Base-by-base conservation (phyloP, 1,140 invertebrate genomes). In the Dendrolimus kikuchii region DNA sequence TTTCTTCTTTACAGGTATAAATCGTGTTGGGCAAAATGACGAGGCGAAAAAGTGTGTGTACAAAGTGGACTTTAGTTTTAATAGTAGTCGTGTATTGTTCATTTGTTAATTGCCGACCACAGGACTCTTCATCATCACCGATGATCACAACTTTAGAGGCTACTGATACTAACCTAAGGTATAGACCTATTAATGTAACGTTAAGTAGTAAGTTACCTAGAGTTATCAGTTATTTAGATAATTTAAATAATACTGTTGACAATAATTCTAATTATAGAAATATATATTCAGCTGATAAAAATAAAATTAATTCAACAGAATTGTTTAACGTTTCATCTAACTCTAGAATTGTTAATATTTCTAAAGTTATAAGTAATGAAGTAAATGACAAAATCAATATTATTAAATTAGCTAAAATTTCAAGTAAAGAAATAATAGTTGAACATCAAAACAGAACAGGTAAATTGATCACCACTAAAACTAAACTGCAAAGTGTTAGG, bases 61-160 rank as follows among this genome's bases (percentile, higher is more conserved):
- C 64, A 64, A 78, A 75, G 61, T 81, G 81, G 81, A 86, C 81
- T 68, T 62, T 86, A 81, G 77, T 78, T 70, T 76, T 86, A 78
- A 64, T 81, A 61, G 61, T 81, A 73, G 57, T 75, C 70, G 37
- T 82, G 59, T 67, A 74, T 65, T 69, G 67, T 74, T 61, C 69
- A 52, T 71, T 55, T 52, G 80, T 81, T 51, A 59, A 58, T 63
- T 71, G 75, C 42, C 77, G 79, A 61, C 78, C 81, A 44, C 80
- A 86, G 64, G 73, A 77, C 42, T 23, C 47, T n/a, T 5, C 49
- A 23, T 38, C 66, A 6, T 42, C 44, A 51, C 55, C 41, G 59
- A 51, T 50, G 38, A 38, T 52, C 38, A 41, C 54, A 66, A 54
- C 55, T 45, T 62, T 73, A 42, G 73, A 68, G 62, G 36, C 75